Base-by-base conservation (phyloP, 2,888 invertebrate species). In the Tinea semifulvella region DNA sequence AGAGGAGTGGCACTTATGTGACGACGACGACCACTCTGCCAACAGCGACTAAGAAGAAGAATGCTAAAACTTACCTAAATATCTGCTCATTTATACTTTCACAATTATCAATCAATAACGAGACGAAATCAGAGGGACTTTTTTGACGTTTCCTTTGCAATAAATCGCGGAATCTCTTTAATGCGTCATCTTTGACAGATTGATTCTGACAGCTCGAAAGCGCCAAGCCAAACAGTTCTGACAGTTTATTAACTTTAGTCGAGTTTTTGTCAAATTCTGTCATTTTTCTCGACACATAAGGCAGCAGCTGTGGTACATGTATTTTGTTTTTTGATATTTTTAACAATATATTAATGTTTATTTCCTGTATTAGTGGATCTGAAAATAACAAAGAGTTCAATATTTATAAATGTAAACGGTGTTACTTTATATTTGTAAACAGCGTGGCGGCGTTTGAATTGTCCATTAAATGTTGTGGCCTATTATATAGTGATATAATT, bases 151-250 rank as follows among this genome's bases (percentile, higher is more conserved):
- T n/a, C n/a, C n/a, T n/a, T n/a, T n/a, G n/a, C n/a, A n/a, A n/a
- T n/a, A 3, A 11, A 6, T 11, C 13, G 2, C 26, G 3, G 17
- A 42, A 42, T 16, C 10, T 42, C 42, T 2, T 26, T 16, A 42
- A 14, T n/a, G 26, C 16, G 25, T 22, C 11, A 14, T 16, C 6
- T 18, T 14, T 18, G 17, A 18, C 39, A 4, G 31, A 11, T 14
- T 46, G 35, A 42, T 48, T 11, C 10, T 47, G 45, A 46, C 54
- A 36, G 8, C 50, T 48, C 0, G 56, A 50, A 22, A 69, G 11
- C 0, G 57, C 56, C 6, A 53, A 38, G 0, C 69, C 69, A 6
- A 60, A 55, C 1, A 69, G 43, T 20, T 61, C 58, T 1, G 61
- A 51, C n/a, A 60, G 16, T 14, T 56, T 52, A 4, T 4, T 52